A percentile compares a stretch with the other conserved stretches of the same genome.
These are phyloP conservation scores for Columba janthina DNA, from an alignment of 2,113 vertebrate species.

Conservation along the genomic window DNA sequence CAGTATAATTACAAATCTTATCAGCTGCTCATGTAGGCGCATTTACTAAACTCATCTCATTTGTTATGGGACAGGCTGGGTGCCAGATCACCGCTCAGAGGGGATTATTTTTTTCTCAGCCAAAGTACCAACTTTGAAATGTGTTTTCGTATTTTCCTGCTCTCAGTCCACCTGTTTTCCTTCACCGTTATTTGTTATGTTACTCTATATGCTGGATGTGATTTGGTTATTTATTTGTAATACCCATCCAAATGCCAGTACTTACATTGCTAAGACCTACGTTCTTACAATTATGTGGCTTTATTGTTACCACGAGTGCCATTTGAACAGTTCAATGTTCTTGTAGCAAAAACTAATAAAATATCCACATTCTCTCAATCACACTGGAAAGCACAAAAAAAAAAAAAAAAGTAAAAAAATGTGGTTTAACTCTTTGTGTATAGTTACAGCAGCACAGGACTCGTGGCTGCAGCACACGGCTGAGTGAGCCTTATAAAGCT, in stretches of 20 bases:
- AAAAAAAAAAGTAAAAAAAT: background rate
- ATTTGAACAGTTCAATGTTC: background rate
- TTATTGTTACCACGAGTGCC: background rate
- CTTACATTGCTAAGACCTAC: background rate
- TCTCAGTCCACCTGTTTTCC: background rate
- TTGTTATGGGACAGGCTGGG: background rate
- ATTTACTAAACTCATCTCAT: background rate
- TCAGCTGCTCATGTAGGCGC: background rate
- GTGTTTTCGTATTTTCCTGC: background rate
- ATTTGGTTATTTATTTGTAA: background rate
- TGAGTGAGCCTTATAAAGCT: fast-evolving
- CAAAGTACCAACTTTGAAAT: background rate
- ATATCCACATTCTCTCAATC: background rate
- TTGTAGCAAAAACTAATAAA: background rate
- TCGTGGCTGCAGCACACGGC: fast-evolving
- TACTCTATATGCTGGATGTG: background rate
- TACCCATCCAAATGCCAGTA: background rate
- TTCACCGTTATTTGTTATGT: background rate
- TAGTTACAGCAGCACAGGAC: background rate
- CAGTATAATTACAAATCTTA: background rate
- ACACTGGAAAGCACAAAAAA: background rate
- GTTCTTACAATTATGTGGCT: background rate
- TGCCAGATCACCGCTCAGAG: background rate
- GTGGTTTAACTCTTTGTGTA: background rate
- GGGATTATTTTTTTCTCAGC: background rate